These are phyloP conservation scores for Sitobion miscanthi DNA, from an alignment of 1,140 invertebrate genomes.

Conservation along the genomic window DNA sequence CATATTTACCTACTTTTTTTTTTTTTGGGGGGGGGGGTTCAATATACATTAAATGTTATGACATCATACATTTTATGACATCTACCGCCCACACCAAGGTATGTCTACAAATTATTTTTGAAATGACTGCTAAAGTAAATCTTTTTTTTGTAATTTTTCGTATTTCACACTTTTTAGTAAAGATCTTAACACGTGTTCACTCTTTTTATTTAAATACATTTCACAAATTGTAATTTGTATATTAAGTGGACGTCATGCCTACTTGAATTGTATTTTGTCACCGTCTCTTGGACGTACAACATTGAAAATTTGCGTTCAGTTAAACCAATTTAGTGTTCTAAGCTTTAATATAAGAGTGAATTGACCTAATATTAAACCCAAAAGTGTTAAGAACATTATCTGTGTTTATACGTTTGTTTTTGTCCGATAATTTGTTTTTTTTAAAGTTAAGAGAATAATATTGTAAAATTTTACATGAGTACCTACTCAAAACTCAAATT, in stretches of 20 bases:
- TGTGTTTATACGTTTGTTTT: background rate
- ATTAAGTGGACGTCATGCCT: no score
- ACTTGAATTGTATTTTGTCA: no score
- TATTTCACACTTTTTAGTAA: background rate
- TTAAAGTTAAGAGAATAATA: background rate
- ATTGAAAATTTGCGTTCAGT: background rate
- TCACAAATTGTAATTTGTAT: background rate
- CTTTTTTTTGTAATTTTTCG: background rate
- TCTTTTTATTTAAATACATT: background rate
- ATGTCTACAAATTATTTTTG: background rate
- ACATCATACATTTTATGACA: no score
- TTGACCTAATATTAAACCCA: background rate
- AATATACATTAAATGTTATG: no score
- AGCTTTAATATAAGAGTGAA: background rate
- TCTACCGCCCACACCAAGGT: background rate
- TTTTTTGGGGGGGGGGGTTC: no score
- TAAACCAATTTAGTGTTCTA: background rate
- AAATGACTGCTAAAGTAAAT: background rate
- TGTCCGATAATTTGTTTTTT: background rate
- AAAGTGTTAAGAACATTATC: background rate
- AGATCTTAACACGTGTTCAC: background rate
- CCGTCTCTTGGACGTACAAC: background rate
- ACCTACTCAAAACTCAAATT: background rate
- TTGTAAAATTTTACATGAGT: background rate
- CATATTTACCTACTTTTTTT: no score